Evolutionary conservation across 2,888 invertebrate species (phyloP).

Genomic region (Xanthorhoe designata): DNA sequence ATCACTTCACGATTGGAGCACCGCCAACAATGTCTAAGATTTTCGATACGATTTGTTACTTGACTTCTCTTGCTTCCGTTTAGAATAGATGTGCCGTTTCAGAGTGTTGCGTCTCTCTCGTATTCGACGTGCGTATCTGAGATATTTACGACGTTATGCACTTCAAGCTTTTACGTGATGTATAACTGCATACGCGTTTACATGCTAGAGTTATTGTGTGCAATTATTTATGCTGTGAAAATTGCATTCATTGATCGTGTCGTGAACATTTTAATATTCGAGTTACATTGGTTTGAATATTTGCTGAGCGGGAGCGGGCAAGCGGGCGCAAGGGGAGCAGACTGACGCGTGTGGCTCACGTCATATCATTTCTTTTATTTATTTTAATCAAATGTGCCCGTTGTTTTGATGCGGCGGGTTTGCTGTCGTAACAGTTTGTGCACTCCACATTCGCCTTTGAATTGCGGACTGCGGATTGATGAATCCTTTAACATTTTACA

Average conservation of each 20-base stretch:
- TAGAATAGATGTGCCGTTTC: slow-evolving; percentile 80
- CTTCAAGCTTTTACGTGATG: slow-evolving; percentile 61
- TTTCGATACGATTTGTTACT: slow-evolving; percentile 81
- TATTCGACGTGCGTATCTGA: slow-evolving; percentile 71
- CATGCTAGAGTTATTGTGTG: slow-evolving; percentile 46
- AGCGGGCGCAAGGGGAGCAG: slow-evolving; percentile 38
- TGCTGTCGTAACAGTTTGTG: slow-evolving; percentile 74
- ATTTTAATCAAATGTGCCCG: slow-evolving; percentile 79
- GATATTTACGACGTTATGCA: slow-evolving; percentile 74
- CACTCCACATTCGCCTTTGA: slow-evolving; percentile 73
- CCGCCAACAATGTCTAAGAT: slow-evolving; percentile 79
- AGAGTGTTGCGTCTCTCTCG: slow-evolving; percentile 70
- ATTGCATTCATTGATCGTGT: slow-evolving; percentile 33
- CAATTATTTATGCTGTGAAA: slow-evolving; percentile 45
- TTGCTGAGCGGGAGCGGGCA: slow-evolving; percentile 31
- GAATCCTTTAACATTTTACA: slow-evolving; percentile 84
- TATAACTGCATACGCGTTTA: slow-evolving; percentile 49
- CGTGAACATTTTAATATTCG: slow-evolving; percentile 43
- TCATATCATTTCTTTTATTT: slow-evolving; percentile 76
- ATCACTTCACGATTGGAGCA: slow-evolving; percentile 82
- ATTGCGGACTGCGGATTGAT: slow-evolving; percentile 78
- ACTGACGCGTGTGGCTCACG: slow-evolving; percentile 45
- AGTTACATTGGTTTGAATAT: slow-evolving; percentile 48
- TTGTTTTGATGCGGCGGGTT: slow-evolving; percentile 76
- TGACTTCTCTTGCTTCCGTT: slow-evolving; percentile 77